Conservation (phyloP, 2,113 vertebrate genomes). For the Campylorhamphus procurvoides region DNA sequence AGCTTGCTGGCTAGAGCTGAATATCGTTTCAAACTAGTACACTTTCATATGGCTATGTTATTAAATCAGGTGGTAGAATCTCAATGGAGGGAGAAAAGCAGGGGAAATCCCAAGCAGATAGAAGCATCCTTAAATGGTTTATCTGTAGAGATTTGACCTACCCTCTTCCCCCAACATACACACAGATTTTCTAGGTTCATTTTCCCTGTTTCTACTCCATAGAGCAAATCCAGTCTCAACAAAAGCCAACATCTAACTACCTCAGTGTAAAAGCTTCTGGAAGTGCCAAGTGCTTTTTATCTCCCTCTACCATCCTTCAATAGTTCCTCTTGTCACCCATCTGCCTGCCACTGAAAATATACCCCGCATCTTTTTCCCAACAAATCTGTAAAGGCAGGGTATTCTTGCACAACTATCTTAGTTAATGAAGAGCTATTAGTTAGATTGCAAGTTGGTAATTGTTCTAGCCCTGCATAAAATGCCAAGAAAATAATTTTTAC, state of each 20-base stretch:
- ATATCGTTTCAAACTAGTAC: neutral
- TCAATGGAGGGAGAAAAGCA: neutral
- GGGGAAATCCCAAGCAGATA: neutral
- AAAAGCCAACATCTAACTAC: neutral
- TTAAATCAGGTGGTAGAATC: neutral
- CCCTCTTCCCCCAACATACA: neutral
- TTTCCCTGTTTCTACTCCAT: neutral
- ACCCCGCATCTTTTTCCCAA: neutral
- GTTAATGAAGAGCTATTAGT: conserved; percentile 58
- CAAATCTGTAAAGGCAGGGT: neutral
- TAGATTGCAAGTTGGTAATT: conserved; percentile 38
- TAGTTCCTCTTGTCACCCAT: neutral
- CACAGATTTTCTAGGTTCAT: neutral
- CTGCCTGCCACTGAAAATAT: neutral
- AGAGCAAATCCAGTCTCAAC: neutral
- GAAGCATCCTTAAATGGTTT: neutral
- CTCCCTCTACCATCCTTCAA: neutral
- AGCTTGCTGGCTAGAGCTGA: neutral
- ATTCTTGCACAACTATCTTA: conserved; percentile 16
- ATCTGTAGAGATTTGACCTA: neutral
- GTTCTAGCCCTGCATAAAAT: conserved; percentile 31
- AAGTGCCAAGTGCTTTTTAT: neutral
- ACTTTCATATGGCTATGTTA: neutral
- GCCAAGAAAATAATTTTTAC: conserved; percentile 52
- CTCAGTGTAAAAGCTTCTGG: neutral